A percentile compares a stretch with the other conserved stretches of the same genome.
phyloP scores from a whole-genome alignment of 30 jellyfish, hydroid and myxozoan species.

The Chrysaora quinquecirrha region DNA sequence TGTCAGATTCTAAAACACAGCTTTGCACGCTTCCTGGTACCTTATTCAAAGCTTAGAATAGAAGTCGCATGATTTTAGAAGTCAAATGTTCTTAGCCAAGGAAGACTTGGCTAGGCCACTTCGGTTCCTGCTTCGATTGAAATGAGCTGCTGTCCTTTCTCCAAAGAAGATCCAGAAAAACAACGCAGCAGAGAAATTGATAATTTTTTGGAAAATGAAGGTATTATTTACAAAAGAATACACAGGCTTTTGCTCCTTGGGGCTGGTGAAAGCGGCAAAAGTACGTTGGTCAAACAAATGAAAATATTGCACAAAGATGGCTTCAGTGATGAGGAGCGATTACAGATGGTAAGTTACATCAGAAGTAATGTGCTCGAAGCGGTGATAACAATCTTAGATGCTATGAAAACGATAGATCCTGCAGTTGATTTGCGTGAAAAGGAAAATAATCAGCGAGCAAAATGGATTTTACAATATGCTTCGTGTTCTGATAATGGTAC shows the following conservation, averaged over 20 bases:
- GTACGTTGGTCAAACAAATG: slow-evolving; percentile 94
- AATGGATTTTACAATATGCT: slow-evolving; percentile 58
- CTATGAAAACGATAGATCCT: slow-evolving; percentile 72
- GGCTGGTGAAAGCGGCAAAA: slow-evolving; percentile 97
- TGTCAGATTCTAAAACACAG: background rate
- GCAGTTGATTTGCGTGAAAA: slow-evolving; percentile 32
- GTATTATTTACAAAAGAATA: slow-evolving; percentile 46
- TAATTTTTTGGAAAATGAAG: slow-evolving; percentile 44
- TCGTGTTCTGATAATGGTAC: slow-evolving; percentile 32
- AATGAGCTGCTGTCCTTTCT: slow-evolving; percentile 55
- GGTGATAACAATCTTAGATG: slow-evolving; percentile 63
- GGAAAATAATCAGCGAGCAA: slow-evolving; percentile 47
- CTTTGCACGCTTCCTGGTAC: too few relatives aligned
- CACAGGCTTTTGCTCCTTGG: slow-evolving; percentile 92
- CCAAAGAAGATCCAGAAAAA: slow-evolving; percentile 51
- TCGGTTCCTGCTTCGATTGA: too few relatives aligned
- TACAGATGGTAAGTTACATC: slow-evolving; percentile 53
- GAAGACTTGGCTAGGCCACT: background rate
- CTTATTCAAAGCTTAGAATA: too few relatives aligned
- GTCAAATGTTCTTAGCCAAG: too few relatives aligned
- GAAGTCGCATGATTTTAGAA: too few relatives aligned
- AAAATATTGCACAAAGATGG: slow-evolving; percentile 87
- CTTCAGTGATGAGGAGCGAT: slow-evolving; percentile 79
- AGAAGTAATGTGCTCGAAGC: slow-evolving; percentile 82
- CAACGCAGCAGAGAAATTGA: slow-evolving; percentile 77